phyloP scores from a whole-genome alignment of 2,888 invertebrate species.

The Norana najaformis region DNA sequence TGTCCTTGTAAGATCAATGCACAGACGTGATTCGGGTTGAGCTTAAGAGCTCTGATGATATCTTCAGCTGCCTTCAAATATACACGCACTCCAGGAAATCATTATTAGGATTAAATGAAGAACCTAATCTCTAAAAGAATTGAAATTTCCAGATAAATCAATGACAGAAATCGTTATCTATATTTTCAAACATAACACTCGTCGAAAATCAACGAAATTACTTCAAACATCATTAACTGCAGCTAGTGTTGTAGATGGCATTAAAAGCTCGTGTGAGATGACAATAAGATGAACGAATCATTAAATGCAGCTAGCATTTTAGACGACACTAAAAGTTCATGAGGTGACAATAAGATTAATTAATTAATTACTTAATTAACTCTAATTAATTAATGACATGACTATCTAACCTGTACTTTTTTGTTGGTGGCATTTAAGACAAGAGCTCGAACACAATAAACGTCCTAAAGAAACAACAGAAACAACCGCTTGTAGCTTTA shows the following conservation, averaged over 20 bases:
- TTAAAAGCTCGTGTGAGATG: background rate
- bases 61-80: conserved; percentile 22
- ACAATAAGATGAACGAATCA: background rate
- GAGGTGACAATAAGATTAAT: background rate
- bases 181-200: no score
- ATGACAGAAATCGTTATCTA: no score
- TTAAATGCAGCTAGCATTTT: background rate
- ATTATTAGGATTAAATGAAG: no score
- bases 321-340: background rate
- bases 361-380: background rate
- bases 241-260: no score
- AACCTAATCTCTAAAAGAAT: no score
- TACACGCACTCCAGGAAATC: background rate
- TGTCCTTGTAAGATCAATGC: conserved; percentile 18
- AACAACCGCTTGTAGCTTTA: background rate
- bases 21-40: conserved; percentile 15
- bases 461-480: background rate
- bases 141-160: no score
- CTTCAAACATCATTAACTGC: background rate
- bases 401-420: background rate
- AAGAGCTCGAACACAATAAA: conserved; percentile 17
- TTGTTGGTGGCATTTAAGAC: background rate
- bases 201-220: background rate
- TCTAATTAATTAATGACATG: background rate
- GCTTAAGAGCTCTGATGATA: background rate